Evolutionary conservation across 2,113 vertebrate genomes (phyloP).

Genomic region (Camelus dromedarius): DNA sequence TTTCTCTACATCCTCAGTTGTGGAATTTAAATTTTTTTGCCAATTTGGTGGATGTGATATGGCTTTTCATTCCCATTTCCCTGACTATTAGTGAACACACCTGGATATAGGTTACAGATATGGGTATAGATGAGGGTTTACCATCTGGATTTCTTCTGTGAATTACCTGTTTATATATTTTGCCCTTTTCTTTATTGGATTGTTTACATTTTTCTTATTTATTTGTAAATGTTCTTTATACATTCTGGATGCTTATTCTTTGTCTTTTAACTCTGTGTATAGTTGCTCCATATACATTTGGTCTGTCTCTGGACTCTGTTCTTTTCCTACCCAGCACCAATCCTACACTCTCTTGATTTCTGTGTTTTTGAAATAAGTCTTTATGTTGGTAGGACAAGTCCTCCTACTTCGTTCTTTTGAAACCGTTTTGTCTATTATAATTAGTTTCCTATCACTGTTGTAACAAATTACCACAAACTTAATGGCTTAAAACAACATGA

Average conservation of each 20-base stretch:
- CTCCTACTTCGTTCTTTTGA: constrained; percentile 10
- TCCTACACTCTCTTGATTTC: not conserved
- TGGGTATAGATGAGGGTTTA: not conserved
- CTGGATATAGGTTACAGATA: not conserved
- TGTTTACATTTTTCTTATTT: constrained; percentile 13
- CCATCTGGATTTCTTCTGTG: not conserved
- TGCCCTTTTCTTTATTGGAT: not conserved
- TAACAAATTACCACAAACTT: not conserved
- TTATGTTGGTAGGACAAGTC: not conserved
- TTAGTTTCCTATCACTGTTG: not conserved
- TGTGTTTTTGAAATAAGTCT: not conserved
- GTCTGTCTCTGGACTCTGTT: not conserved
- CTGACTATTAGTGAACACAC: not conserved
- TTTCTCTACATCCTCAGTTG: not conserved
- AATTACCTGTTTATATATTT: not conserved
- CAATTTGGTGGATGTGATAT: not conserved
- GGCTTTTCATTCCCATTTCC: not conserved
- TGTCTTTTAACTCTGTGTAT: not conserved
- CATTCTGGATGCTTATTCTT: not conserved
- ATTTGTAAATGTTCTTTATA: not conserved
- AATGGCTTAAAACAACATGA: not conserved
- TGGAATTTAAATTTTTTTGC: not conserved
- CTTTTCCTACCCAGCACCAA: not conserved
- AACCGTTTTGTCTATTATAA: not conserved
- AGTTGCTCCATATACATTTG: not conserved